These are phyloP conservation scores for Mustela lutreola DNA, from an alignment of 2,113 vertebrate species.

Conservation along the genomic window DNA sequence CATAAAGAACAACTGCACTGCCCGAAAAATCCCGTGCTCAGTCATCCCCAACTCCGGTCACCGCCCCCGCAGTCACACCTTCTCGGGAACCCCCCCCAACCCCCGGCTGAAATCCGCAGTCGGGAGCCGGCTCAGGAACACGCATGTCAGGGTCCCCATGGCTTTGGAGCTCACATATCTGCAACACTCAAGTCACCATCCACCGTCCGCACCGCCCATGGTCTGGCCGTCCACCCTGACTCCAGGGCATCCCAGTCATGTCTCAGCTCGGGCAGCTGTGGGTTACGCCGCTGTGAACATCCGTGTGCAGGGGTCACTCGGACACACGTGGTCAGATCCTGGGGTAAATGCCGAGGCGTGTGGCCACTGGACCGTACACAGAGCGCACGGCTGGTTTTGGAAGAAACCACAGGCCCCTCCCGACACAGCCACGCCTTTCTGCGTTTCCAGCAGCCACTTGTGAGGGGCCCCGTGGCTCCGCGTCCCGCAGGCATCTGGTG, in stretches of 20 bases:
- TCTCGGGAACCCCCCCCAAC: rapidly evolving
- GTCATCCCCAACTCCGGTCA: rapidly evolving
- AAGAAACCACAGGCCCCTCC: not conserved
- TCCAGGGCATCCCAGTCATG: not conserved
- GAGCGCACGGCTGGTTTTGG: not conserved
- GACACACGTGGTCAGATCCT: not conserved
- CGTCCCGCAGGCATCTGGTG: rapidly evolving
- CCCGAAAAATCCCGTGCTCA: not conserved
- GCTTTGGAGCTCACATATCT: not conserved
- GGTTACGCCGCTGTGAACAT: not conserved
- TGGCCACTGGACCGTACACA: not conserved
- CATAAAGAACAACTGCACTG: not conserved
- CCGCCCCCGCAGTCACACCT: not conserved
- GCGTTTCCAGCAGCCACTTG: rapidly evolving
- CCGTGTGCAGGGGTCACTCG: rapidly evolving
- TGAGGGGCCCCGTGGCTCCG: not conserved
- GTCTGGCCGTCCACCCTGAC: not conserved
- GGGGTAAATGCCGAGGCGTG: not conserved
- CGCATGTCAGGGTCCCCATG: rapidly evolving
- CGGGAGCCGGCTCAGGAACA: rapidly evolving
- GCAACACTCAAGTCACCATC: not conserved
- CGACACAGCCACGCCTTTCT: not conserved
- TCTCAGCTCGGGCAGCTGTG: rapidly evolving
- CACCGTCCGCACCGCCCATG: not conserved
- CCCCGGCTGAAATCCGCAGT: rapidly evolving